Evolutionary conservation across 1,140 invertebrate species (phyloP).

Genomic region (Neodiprion lecontei): DNA sequence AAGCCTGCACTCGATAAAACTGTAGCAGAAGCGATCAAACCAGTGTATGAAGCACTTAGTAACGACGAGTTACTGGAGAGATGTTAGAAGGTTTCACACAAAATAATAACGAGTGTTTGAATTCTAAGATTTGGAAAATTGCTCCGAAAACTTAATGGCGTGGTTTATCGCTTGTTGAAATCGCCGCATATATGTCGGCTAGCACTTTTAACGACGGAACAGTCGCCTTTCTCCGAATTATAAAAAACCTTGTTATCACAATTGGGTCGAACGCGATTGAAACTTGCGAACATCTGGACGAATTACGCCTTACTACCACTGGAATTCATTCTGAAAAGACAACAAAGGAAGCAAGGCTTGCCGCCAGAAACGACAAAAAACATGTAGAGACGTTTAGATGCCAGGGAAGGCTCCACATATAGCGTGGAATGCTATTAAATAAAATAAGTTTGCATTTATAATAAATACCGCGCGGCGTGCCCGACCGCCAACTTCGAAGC

Average conservation of each 20-base stretch:
- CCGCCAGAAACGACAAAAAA: too few species aligned
- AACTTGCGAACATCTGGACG: constrained; percentile 14
- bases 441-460: too few species aligned
- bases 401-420: too few species aligned
- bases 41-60: constrained; percentile 30
- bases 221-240: constrained; percentile 18
- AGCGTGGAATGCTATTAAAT: too few species aligned
- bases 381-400: too few species aligned
- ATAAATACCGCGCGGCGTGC: too few species aligned
- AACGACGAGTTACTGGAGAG: constrained; percentile 22
- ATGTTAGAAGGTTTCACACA: constrained; percentile 25
- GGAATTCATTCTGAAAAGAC: constrained; percentile 13
- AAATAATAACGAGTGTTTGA: constrained; percentile 23
- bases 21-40: constrained; percentile 17
- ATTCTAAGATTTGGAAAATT: neutral
- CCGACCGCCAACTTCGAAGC: too few species aligned
- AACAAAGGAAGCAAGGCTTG: neutral
- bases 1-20: constrained; percentile 23
- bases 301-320: constrained; percentile 18
- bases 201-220: constrained; percentile 21
- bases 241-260: constrained; percentile 18
- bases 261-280: constrained; percentile 14
- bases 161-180: constrained; percentile 19
- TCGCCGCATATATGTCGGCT: constrained; percentile 16
- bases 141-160: constrained; percentile 19